Percentiles rank a stretch among this genome's conserved stretches.
Conservation (phyloP, 2,113 vertebrate genomes). For the Forbesichthys papilliferus region DNA sequence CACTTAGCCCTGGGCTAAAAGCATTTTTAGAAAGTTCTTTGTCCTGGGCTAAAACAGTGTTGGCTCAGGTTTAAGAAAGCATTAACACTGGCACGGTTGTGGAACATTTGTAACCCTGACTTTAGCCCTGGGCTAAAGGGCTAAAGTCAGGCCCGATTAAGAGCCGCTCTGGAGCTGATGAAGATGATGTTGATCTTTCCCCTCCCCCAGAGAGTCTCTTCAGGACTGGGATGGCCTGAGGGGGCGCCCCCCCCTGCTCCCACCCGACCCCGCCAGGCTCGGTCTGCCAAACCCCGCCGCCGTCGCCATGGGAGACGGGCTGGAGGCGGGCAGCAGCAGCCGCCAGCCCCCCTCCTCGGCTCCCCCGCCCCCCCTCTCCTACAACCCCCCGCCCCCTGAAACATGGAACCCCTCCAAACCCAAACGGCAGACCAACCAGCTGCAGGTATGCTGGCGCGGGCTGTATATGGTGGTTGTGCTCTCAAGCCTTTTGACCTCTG, state of each 20-base stretch:
- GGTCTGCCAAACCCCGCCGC: constrained; percentile 77
- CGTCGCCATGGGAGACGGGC: constrained; percentile 86
- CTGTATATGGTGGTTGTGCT: not conserved
- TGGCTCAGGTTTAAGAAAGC: too few relatives aligned
- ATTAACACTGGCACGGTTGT: too few relatives aligned
- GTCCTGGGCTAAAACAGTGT: too few relatives aligned
- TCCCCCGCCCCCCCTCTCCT: constrained; percentile 54
- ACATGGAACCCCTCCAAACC: constrained; percentile 82
- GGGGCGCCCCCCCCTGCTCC: constrained; percentile 75
- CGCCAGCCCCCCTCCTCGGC: constrained; percentile 80
- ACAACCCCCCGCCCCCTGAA: constrained; percentile 71
- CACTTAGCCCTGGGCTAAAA: too few relatives aligned
- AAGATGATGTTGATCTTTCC: not conserved
- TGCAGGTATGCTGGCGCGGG: constrained; percentile 60
- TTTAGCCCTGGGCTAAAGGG: not conserved
- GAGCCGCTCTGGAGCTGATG: not conserved
- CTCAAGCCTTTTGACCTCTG: too few relatives aligned
- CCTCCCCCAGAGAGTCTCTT: constrained; percentile 74
- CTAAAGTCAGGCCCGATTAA: not conserved
- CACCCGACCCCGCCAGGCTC: constrained; percentile 84
- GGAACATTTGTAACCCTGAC: too few relatives aligned
- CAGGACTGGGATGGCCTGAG: constrained; percentile 90
- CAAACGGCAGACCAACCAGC: constrained; percentile 92
- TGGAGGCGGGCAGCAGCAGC: constrained; percentile 80
- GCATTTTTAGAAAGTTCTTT: too few relatives aligned